Conservation (phyloP, 2,113 vertebrate species). For the Prunella himalayana region DNA sequence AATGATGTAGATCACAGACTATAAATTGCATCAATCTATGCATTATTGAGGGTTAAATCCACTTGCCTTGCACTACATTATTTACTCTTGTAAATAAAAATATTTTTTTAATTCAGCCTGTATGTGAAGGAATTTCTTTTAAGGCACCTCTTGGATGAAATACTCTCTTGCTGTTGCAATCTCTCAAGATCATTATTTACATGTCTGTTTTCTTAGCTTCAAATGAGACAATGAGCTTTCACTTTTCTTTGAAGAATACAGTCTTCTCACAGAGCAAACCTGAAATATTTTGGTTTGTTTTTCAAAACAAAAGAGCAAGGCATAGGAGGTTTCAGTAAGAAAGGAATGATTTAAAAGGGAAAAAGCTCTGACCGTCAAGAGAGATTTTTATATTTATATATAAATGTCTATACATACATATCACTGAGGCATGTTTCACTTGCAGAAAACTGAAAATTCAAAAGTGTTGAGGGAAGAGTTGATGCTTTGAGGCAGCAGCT, state of each 20-base stretch:
- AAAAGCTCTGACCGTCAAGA: neutral
- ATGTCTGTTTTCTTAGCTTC: neutral
- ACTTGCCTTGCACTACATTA: slow-evolving; percentile 74
- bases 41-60: slow-evolving; percentile 69
- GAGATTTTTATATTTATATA: neutral
- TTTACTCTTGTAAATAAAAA: slow-evolving; percentile 77
- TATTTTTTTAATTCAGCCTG: slow-evolving; percentile 75
- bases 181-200: neutral
- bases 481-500: neutral
- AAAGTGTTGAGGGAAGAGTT: neutral
- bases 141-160: neutral
- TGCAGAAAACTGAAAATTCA: neutral
- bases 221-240: neutral
- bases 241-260: neutral
- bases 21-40: slow-evolving; percentile 67
- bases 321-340: neutral
- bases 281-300: neutral
- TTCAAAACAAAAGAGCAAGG: neutral
- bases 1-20: neutral
- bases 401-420: neutral
- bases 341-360: neutral
- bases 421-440: accelerated
- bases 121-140: neutral
- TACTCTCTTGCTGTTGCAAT: neutral
- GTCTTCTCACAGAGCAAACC: neutral